phyloP scores from a whole-genome alignment of 2,797 vertebrate species.

The Phoebastria nigripes region DNA sequence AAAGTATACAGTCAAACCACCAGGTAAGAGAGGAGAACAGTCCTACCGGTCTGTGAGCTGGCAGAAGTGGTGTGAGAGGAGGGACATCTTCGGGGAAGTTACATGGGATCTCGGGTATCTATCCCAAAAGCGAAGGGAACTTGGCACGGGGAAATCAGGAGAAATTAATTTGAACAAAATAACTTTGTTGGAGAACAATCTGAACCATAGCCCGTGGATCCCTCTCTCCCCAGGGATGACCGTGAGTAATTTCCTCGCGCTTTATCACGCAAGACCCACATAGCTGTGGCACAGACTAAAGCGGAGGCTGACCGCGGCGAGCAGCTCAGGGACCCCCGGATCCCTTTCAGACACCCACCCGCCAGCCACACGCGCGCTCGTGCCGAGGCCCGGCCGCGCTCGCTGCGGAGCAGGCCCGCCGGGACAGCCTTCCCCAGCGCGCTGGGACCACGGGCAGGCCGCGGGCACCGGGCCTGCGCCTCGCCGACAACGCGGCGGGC shows the following conservation, averaged over 20 bases:
- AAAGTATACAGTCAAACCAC: rapidly evolving
- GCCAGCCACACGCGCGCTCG: no score
- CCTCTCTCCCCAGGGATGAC: not conserved
- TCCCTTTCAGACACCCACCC: not conserved
- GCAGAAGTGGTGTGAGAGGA: rapidly evolving
- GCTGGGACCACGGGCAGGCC: not conserved
- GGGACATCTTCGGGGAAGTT: no score
- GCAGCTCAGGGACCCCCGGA: rapidly evolving
- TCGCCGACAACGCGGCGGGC: not conserved
- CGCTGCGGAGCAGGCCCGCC: not conserved
- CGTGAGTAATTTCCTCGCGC: rapidly evolving
- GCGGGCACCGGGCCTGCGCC: not conserved
- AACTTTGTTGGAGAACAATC: rapidly evolving
- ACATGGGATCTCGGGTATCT: rapidly evolving
- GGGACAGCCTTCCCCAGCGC: no score
- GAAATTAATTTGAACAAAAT: rapidly evolving
- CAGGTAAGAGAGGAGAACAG: no score
- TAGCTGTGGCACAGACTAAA: no score
- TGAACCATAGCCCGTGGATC: rapidly evolving
- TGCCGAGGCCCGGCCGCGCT: not conserved
- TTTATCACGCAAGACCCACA: rapidly evolving
- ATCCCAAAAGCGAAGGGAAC: not conserved
- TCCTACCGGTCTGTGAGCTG: rapidly evolving
- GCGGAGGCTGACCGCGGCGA: not conserved
- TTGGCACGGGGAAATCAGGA: rapidly evolving